Base-by-base conservation (phyloP, 2,888 invertebrate genomes). In the Selenia dentaria region DNA sequence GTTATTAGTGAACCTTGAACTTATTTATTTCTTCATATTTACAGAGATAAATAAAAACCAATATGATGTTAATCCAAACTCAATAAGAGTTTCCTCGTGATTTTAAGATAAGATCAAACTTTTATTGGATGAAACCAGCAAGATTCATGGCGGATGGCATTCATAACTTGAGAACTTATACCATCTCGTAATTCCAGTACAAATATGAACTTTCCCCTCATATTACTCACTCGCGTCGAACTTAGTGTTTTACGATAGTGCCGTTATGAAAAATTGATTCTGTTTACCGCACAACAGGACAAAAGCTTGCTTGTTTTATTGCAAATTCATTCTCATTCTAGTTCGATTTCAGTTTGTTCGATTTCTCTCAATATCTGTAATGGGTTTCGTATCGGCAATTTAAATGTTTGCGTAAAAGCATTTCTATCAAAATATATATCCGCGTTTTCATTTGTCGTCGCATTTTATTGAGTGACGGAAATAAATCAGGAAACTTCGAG, bases 191-290 rank as follows among this genome's bases (percentile, higher is more conserved):
- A 59, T 64, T 46, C 39, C 37, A 45, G 50, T 59, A 62, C 58
- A 59, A 67, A 65, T 62, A 59, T 54, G 55, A 68, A 64, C 53
- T 64, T 67, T 51, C 3, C 50, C 28, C 35, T 45, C 51, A 42
- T 34, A 42, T 51, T 43, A 40, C 54, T 51, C 42, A 42, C 38
- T 40, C 31, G 40, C 27, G 39, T 48, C 51, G 45, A 45, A 45
- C 41, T 41, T 24, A 33, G 40, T 45, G 14, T 36, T 51, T 51
- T 45, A 54, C 25, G 16, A 35, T 46, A 32, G 41, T 37, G 49
- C 26, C 35, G 28, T 26, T 33, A 36, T 39, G 53, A 53, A 35
- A 46, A 40, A 53, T 51, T 10, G 28, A 16, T 33, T 12, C 37
- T 42, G 36, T 45, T 42, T 8, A n/a, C n/a, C n/a, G n/a, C n/a